A percentile compares a stretch with the other conserved stretches of the same genome.
These are phyloP conservation scores for Panulirus ornatus DNA, from an alignment of 1,140 invertebrate genomes.

Conservation along the genomic window DNA sequence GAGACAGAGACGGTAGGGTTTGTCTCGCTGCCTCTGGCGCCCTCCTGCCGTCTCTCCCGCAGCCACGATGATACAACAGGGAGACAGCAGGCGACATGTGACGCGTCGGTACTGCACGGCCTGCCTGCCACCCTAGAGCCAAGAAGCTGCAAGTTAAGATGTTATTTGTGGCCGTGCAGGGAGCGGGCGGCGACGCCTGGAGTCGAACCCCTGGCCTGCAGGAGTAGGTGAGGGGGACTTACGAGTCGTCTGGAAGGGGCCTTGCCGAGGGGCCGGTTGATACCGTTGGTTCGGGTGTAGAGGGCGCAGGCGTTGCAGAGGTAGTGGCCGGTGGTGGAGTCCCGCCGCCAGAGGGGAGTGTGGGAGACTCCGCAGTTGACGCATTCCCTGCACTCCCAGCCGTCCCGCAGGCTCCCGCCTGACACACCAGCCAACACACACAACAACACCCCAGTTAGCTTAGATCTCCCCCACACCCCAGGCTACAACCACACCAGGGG, in stretches of 20 bases:
- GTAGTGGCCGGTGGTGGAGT: conserved; percentile 96
- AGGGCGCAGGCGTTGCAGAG: conserved; percentile 83
- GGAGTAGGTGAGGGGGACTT: conserved; percentile 55
- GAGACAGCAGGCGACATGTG: no score
- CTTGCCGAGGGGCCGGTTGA: conserved; percentile 87
- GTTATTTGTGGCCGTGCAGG: not conserved
- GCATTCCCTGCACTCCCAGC: conserved; percentile 90
- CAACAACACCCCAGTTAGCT: conserved; percentile 10
- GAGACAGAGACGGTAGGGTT: not conserved
- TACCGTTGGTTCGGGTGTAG: conserved; percentile 94
- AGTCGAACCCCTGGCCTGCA: not conserved
- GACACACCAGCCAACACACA: not conserved
- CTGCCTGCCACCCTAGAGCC: no score
- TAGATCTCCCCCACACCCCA: no score
- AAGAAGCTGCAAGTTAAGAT: not conserved
- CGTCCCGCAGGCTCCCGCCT: conserved; percentile 12
- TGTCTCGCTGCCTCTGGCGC: not conserved
- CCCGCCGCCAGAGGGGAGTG: conserved; percentile 96
- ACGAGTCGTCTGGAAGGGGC: conserved; percentile 77
- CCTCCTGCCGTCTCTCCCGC: not conserved
- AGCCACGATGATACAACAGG: not conserved
- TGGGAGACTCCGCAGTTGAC: conserved; percentile 97
- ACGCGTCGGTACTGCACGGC: no score
- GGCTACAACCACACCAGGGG: no score
- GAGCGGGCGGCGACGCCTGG: not conserved